Conservation (phyloP, 2,888 invertebrate species). For the Ormyrus pomaceus region DNA sequence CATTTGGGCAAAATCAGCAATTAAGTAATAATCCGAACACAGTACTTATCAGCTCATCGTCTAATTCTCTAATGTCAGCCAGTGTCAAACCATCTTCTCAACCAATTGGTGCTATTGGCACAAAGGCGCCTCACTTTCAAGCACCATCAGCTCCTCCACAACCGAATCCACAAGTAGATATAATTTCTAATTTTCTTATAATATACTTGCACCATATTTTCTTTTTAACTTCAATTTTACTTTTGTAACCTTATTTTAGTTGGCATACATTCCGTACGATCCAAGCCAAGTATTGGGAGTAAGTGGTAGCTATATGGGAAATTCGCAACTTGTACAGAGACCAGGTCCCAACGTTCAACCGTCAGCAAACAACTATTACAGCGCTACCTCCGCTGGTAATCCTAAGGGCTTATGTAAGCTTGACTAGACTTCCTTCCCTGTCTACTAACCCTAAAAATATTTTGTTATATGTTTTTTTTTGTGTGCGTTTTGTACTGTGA, state of each 20-base stretch:
- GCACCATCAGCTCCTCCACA: slow-evolving; percentile 78
- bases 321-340: slow-evolving; percentile 81
- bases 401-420: slow-evolving; percentile 63
- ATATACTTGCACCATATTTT: slow-evolving; percentile 2
- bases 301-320: slow-evolving; percentile 79
- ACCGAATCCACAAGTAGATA: slow-evolving; percentile 74
- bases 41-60: slow-evolving; percentile 90
- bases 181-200: slow-evolving; percentile 63
- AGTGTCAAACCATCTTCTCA: slow-evolving; percentile 89
- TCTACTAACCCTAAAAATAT: background rate
- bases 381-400: slow-evolving; percentile 73
- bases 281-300: slow-evolving; percentile 77
- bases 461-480: slow-evolving; percentile 23
- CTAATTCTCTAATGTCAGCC: slow-evolving; percentile 92
- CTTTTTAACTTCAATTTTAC: slow-evolving; percentile 2
- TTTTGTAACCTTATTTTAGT: slow-evolving; percentile 65
- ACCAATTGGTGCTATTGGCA: slow-evolving; percentile 90
- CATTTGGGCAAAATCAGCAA: slow-evolving; percentile 88
- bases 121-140: slow-evolving; percentile 79
- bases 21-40: slow-evolving; percentile 90
- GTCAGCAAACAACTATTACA: slow-evolving; percentile 73
- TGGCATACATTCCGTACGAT: slow-evolving; percentile 81
- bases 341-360: slow-evolving; percentile 77
- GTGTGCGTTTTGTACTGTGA: background rate
- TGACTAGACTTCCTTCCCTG: slow-evolving; percentile 60